Conservation (phyloP, 2,113 vertebrate genomes). For the Pelusios castaneus region DNA sequence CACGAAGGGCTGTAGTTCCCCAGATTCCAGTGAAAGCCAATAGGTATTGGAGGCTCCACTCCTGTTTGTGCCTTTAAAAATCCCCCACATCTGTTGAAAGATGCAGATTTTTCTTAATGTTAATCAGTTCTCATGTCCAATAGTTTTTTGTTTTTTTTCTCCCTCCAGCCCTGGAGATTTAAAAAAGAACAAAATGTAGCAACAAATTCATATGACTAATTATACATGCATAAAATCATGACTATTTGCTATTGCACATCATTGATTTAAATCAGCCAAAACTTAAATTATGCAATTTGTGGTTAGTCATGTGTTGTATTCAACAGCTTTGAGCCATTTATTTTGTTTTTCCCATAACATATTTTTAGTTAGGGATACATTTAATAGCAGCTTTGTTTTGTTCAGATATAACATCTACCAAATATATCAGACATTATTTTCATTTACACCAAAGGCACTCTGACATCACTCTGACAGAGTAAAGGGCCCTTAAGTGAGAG, state of each 20-base stretch:
- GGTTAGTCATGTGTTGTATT: accelerated
- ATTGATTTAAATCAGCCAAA: neutral
- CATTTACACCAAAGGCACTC: neutral
- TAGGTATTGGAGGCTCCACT: neutral
- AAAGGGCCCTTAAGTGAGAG: neutral
- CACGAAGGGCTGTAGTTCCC: neutral
- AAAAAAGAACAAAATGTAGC: neutral
- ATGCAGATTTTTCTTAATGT: neutral
- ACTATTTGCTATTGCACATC: neutral
- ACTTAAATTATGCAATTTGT: accelerated
- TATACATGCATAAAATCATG: neutral
- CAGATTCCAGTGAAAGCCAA: neutral
- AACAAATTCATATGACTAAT: neutral
- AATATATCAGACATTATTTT: neutral
- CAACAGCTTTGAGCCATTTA: neutral
- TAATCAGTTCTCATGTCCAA: neutral
- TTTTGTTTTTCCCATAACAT: neutral
- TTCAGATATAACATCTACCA: neutral
- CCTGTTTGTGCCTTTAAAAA: neutral
- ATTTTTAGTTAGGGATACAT: neutral
- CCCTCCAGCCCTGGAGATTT: neutral
- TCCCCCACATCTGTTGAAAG: too few relatives aligned
- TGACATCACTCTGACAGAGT: neutral
- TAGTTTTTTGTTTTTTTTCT: neutral
- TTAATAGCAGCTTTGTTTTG: neutral